A percentile compares a stretch with the other conserved stretches of the same genome.
phyloP scores from a whole-genome alignment of 2,113 vertebrate genomes.

The Tetraodon nigroviridis region DNA sequence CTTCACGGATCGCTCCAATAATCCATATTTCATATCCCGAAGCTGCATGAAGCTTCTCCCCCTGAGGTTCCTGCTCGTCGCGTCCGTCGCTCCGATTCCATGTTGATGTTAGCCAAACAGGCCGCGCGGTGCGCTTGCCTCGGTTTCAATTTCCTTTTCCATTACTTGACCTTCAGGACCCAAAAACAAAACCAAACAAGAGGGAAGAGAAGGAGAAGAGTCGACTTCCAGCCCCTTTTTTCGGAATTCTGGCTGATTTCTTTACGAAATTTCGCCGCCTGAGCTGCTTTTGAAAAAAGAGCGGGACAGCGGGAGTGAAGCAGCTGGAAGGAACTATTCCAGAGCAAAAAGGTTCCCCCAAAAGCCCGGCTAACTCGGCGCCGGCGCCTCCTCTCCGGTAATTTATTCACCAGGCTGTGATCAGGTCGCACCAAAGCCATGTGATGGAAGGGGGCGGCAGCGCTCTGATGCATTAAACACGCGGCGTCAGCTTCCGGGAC shows the following conservation, averaged over 20 bases:
- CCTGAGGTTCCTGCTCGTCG: conserved; percentile 61
- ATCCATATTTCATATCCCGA: conserved; percentile 68
- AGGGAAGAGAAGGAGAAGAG: background rate
- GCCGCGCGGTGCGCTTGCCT: conserved; percentile 31
- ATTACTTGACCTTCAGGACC: conserved; percentile 31
- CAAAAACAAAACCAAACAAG: conserved; percentile 22
- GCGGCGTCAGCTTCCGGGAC: background rate
- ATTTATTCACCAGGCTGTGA: conserved; percentile 68
- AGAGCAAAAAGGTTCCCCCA: conserved; percentile 48
- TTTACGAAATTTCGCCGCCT: conserved; percentile 37
- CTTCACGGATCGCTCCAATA: conserved; percentile 47
- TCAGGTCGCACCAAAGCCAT: conserved; percentile 55
- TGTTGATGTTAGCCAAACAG: conserved; percentile 60
- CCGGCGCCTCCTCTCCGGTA: conserved; percentile 45
- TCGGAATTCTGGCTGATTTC: no score
- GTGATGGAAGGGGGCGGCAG: conserved; percentile 35
- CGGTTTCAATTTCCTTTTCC: conserved; percentile 36
- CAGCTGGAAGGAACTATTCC: conserved; percentile 47
- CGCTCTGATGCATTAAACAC: conserved; percentile 40
- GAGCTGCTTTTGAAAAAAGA: conserved; percentile 42
- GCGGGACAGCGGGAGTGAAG: conserved; percentile 34
- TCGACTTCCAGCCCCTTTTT: no score
- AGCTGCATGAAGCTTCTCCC: conserved; percentile 51
- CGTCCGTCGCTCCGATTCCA: conserved; percentile 57
- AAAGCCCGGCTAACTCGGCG: conserved; percentile 27